These are phyloP conservation scores for Drosophila mulleri DNA, from an alignment of 2,888 invertebrate species.

Conservation along the genomic window DNA sequence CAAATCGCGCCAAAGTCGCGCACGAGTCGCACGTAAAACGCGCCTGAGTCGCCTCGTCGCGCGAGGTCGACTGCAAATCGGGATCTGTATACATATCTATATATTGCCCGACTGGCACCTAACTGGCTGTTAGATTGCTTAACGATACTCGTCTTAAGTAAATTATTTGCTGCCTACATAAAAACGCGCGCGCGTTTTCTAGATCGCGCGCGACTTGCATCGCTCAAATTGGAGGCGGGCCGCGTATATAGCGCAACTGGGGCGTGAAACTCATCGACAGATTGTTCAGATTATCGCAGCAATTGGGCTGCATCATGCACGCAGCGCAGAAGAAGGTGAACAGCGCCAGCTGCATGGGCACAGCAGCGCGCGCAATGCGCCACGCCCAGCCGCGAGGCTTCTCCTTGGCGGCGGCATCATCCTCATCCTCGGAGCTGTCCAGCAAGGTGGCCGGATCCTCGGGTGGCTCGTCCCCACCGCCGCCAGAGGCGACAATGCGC, in stretches of 20 bases:
- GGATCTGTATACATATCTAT: conserved; percentile 10
- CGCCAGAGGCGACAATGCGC: conserved; percentile 60
- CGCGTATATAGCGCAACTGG: conserved; percentile 90
- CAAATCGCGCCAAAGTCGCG: conserved; percentile 17
- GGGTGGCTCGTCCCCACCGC: conserved; percentile 75
- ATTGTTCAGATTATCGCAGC: conserved; percentile 91
- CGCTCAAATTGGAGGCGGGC: conserved; percentile 90
- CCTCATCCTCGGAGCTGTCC: conserved; percentile 66
- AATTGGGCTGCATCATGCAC: conserved; percentile 90
- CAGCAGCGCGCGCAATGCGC: conserved; percentile 89
- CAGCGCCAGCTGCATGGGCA: conserved; percentile 90
- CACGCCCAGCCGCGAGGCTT: conserved; percentile 86
- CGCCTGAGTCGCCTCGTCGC: conserved; percentile 32
- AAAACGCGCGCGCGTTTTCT: conserved; percentile 41
- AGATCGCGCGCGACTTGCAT: neutral
- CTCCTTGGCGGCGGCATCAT: conserved; percentile 53
- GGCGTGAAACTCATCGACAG: conserved; percentile 90
- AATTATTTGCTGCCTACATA: conserved; percentile 50
- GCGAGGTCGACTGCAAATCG: conserved; percentile 11
- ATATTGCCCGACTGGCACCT: conserved; percentile 25
- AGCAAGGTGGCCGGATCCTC: conserved; percentile 70
- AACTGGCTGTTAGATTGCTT: conserved; percentile 32
- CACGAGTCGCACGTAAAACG: conserved; percentile 21
- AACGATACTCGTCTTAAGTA: conserved; percentile 46
- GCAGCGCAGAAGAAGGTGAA: conserved; percentile 90